Percentiles rank a stretch among this genome's conserved stretches.
Conservation (phyloP, 2,888 invertebrate genomes). For the Crossocerus cetratus region DNA sequence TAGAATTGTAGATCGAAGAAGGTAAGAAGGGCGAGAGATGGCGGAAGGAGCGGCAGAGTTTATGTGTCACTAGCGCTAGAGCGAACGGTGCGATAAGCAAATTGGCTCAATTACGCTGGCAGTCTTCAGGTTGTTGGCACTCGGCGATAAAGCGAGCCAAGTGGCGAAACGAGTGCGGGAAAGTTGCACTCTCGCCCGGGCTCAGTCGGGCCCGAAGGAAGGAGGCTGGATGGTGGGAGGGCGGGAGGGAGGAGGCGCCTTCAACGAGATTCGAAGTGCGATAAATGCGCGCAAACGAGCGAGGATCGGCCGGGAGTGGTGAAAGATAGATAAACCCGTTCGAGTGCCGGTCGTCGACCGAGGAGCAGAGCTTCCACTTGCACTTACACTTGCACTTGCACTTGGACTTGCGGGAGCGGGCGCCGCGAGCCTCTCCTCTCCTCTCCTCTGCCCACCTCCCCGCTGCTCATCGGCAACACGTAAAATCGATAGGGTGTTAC, state of each 20-base stretch:
- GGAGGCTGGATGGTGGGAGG: not conserved
- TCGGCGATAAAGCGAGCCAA: not conserved
- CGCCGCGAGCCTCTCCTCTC: constrained; percentile 2
- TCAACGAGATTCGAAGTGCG: constrained; percentile 25
- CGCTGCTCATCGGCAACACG: not conserved
- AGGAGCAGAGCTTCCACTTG: constrained; percentile 49
- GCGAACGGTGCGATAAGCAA: not conserved
- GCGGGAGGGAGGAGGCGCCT: constrained; percentile 20
- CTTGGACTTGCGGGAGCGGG: constrained; percentile 12
- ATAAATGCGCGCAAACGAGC: constrained; percentile 40
- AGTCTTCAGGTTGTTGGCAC: too few species aligned
- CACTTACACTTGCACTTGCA: constrained; percentile 50
- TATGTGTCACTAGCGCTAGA: not conserved
- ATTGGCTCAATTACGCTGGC: not conserved
- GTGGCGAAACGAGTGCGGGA: not conserved
- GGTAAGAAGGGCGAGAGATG: too few species aligned
- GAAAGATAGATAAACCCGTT: constrained; percentile 51
- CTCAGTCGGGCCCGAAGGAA: not conserved
- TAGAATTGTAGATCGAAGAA: too few species aligned
- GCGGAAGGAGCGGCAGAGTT: not conserved
- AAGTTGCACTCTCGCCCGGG: not conserved
- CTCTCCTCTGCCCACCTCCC: not conserved
- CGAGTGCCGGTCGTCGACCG: constrained; percentile 45
- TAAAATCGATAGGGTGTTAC: not conserved
- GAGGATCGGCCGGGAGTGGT: constrained; percentile 22